Base-by-base conservation (phyloP, 2,888 invertebrate species). In the Unio pictorum region DNA sequence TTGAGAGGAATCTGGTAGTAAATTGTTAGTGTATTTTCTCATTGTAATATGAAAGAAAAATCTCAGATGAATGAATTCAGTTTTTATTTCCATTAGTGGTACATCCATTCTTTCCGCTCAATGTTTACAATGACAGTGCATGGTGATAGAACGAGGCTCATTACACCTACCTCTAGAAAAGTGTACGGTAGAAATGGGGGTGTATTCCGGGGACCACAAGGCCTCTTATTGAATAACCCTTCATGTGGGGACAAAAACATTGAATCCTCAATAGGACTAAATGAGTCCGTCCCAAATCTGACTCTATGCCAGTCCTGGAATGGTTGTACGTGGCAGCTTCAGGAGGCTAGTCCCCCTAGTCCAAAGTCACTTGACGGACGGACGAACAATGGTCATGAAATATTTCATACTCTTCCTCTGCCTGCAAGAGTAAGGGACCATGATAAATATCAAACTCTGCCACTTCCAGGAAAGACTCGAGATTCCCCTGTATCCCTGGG, bases 291-390 rank as follows among this genome's bases (percentile, higher is more conserved):
- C 58, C 65, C 76, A 34, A 74, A 74, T 60, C 66, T 76, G 3
- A 76, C 74, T 26, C 67, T 81, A 20, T 79, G 78, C 64, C 74
- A 78, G 30, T 81, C 81, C 7, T 81, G 80, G 81, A 81, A 81
- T 62, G 81, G 81, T 66, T 81, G 75, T 64, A 76, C 68, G 45
- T 81, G 67, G 76, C 80, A 72, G 75, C 73, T 69, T n/a, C 75
- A 69, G 61, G 70, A 68, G 66, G 70, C 69, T 23, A 68, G 70
- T 7, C 68, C 66, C 20, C 67, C 72, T 18, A 60, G 66, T 6
- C 65, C 62, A 26, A 71, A 69, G 28, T 59, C 66, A 23, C 54
- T 66, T 15, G 55, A 67, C 26, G 54, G 59, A 54, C 58, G 57
- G 20, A 62, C 66, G 8, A 66, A 66, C 60, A 66, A 63, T 4